Conservation (phyloP, 1,140 invertebrate species). For the Argopecten irradians region DNA sequence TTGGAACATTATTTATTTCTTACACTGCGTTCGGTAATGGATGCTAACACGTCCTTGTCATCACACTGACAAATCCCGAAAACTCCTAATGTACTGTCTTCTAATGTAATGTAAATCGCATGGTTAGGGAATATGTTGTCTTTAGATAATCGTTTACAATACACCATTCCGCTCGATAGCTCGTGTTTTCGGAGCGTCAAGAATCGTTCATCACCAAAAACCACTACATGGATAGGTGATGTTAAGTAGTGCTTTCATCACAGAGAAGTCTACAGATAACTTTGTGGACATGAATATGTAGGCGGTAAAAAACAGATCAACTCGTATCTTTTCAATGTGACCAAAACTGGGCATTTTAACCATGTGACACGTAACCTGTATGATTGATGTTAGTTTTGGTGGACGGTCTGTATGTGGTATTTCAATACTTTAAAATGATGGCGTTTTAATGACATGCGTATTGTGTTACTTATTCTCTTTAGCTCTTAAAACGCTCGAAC, state of each 20-base stretch:
- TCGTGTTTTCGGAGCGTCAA: background rate
- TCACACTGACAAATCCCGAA: background rate
- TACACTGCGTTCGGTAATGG: background rate
- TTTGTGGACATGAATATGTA: background rate
- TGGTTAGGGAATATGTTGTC: slow-evolving; percentile 5
- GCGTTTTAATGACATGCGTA: background rate
- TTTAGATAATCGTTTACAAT: background rate
- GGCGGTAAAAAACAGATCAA: background rate
- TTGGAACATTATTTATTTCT: slow-evolving; percentile 19
- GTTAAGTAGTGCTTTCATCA: background rate
- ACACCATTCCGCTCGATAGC: background rate
- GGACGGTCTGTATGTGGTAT: background rate
- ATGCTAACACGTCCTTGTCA: background rate
- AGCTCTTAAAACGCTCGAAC: background rate
- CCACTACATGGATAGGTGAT: background rate
- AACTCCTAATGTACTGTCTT: background rate
- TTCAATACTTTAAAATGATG: background rate
- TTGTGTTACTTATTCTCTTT: background rate
- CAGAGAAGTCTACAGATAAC: background rate
- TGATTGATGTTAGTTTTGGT: too few relatives aligned
- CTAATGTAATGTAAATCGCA: background rate
- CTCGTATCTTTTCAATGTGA: too few relatives aligned
- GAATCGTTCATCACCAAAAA: background rate
- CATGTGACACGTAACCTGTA: background rate
- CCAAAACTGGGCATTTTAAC: background rate